These are phyloP conservation scores for Lophius americanus DNA, from an alignment of 2,797 vertebrate genomes.

Conservation along the genomic window DNA sequence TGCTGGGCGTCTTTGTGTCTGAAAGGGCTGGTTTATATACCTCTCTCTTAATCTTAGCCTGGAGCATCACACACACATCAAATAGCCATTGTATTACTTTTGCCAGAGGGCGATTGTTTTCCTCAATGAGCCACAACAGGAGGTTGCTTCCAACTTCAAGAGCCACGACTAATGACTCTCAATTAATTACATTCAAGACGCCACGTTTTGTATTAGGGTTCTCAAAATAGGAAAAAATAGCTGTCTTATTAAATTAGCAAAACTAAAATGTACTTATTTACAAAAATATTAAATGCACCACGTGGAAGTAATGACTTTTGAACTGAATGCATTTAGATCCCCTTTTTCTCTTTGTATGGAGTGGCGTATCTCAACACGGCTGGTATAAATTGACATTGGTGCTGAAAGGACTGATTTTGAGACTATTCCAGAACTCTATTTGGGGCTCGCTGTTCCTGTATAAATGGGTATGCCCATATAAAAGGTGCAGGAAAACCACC, in stretches of 20 bases:
- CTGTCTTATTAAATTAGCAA: background rate
- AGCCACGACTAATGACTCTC: slow-evolving; percentile 46
- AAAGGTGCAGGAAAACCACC: background rate
- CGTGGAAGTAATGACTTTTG: background rate
- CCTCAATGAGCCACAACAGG: slow-evolving; percentile 41
- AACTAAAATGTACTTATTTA: background rate
- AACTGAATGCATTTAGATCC: background rate
- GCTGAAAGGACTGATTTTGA: background rate
- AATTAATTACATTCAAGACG: slow-evolving; percentile 38
- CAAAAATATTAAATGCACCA: background rate
- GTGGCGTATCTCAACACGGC: too few species aligned
- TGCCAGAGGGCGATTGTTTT: slow-evolving; percentile 45
- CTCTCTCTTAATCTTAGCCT: slow-evolving; percentile 37
- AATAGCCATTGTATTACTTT: slow-evolving; percentile 14
- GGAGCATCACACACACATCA: slow-evolving; percentile 29
- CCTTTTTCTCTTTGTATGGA: too few species aligned
- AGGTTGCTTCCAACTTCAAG: slow-evolving; percentile 57
- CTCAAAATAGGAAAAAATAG: background rate
- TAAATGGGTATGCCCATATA: background rate
- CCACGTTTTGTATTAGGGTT: background rate
- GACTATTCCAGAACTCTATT: too few species aligned
- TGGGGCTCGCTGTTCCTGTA: background rate
- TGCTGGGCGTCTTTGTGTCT: slow-evolving; percentile 12
- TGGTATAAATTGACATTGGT: too few species aligned
- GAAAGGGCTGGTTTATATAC: slow-evolving; percentile 20